Evolutionary conservation across 2,888 invertebrate species (phyloP).

Genomic region (Sclerodermus sp.): DNA sequence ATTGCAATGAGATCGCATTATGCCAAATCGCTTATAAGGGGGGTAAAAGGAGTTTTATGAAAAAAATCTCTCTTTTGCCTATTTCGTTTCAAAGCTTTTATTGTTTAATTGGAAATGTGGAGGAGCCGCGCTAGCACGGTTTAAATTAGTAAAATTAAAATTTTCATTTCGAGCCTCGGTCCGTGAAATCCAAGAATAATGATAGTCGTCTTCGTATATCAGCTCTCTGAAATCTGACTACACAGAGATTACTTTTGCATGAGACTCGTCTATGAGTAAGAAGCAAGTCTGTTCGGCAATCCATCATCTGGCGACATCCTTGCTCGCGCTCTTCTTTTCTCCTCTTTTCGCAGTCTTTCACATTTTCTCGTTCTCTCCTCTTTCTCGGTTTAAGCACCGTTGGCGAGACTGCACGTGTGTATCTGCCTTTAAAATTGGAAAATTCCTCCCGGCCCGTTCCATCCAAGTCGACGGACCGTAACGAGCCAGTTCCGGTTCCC

Average conservation of each 20-base stretch:
- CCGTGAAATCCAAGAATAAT: too few species aligned
- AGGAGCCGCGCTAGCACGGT: too few species aligned
- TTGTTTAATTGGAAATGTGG: too few species aligned
- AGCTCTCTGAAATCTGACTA: not conserved
- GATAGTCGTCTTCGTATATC: too few species aligned
- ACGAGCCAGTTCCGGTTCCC: constrained; percentile 19
- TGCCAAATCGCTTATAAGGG: too few species aligned
- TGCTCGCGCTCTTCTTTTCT: not conserved
- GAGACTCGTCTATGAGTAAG: constrained; percentile 10
- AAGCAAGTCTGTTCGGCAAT: constrained; percentile 10
- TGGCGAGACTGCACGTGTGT: constrained; percentile 13
- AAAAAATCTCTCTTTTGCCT: too few species aligned
- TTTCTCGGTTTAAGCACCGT: not conserved
- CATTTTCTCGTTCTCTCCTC: not conserved
- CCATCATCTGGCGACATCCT: constrained; percentile 18
- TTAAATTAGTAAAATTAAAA: too few species aligned
- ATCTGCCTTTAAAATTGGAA: constrained; percentile 43
- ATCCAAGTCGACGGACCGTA: constrained; percentile 22
- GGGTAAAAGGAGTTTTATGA: too few species aligned
- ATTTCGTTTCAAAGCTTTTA: too few species aligned
- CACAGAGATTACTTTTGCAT: constrained; percentile 9
- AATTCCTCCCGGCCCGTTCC: constrained; percentile 26
- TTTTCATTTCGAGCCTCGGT: too few species aligned
- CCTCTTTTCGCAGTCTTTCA: not conserved
- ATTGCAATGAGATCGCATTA: too few species aligned